Percentiles rank a stretch among this genome's conserved stretches.
phyloP scores from a whole-genome alignment of 92 coral and sea anemone genomes.

The Epizoanthus stellaris region DNA sequence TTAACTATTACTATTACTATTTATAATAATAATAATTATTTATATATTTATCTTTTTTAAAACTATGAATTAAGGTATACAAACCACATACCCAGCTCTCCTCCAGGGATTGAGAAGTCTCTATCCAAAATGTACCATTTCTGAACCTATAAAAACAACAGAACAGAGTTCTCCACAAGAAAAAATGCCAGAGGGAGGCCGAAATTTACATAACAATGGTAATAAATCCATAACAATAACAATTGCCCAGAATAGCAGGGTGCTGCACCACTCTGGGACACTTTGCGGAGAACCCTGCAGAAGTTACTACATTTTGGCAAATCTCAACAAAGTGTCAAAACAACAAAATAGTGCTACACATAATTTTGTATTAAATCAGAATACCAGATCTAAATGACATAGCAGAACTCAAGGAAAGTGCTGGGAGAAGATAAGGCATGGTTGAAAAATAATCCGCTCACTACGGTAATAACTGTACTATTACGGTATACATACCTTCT shows the following conservation, averaged over 20 bases:
- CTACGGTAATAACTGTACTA: background rate
- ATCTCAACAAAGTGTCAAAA: no score
- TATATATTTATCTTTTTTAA: background rate
- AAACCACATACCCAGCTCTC: constrained; percentile 86
- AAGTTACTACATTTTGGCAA: background rate
- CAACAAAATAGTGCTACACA: no score
- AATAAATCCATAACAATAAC: no score
- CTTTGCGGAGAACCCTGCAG: no score
- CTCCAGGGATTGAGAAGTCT: constrained; percentile 94
- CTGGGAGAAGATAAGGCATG: background rate
- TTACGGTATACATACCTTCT: constrained; percentile 58
- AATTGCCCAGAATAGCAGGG: no score
- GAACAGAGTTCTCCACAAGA: background rate
- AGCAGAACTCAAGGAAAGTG: background rate
- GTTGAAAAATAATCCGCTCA: background rate
- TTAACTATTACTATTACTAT: no score
- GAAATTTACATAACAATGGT: background rate
- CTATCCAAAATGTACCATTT: constrained; percentile 87
- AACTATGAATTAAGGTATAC: no score
- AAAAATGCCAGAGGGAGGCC: background rate
- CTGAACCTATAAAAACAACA: constrained; percentile 72
- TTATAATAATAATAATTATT: no score
- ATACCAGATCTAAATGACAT: no score
- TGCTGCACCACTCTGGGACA: no score
- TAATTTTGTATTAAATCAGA: no score